Evolutionary conservation across 2,797 vertebrate species (phyloP).

Genomic region (Crocidura indochinensis): DNA sequence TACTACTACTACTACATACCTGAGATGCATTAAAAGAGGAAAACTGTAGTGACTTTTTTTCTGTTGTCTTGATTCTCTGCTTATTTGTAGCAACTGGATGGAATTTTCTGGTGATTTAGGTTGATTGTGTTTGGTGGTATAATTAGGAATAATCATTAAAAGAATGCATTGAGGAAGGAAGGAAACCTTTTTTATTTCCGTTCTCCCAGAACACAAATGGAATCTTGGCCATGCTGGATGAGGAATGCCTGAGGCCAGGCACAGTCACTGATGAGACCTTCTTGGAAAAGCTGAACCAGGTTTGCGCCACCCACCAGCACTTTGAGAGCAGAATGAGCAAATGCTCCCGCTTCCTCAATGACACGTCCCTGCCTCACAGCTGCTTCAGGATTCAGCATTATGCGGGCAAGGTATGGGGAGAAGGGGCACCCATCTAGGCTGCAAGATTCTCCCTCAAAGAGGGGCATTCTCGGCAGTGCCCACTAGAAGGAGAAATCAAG

Average conservation of each 20-base stretch:
- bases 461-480: background rate
- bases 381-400: slow-evolving; percentile 99
- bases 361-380: slow-evolving; percentile 97
- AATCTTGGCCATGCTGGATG: slow-evolving; percentile 99
- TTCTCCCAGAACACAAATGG: slow-evolving; percentile 95
- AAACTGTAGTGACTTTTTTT: background rate
- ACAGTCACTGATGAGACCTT: slow-evolving; percentile 98
- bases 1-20: background rate
- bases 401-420: slow-evolving; percentile 95
- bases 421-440: accelerated
- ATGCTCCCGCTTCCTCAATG: slow-evolving; percentile 96
- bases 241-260: slow-evolving; percentile 97
- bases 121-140: slow-evolving; percentile 54
- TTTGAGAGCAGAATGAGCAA: slow-evolving; percentile 99
- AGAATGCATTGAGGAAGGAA: slow-evolving; percentile 77
- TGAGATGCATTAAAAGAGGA: background rate
- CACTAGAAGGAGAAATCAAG: background rate
- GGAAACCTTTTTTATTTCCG: slow-evolving; percentile 74
- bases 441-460: background rate
- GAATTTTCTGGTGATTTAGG: slow-evolving; percentile 66
- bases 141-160: slow-evolving; percentile 71
- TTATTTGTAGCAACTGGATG: slow-evolving; percentile 37
- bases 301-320: slow-evolving; percentile 98
- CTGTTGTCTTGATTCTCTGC: slow-evolving; percentile 39
- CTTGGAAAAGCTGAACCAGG: slow-evolving; percentile 97